Evolutionary conservation across 2,113 vertebrate genomes (phyloP), one percentile per base, ranked within the genome.

Genomic region (Aspiorhynchus laticeps): DNA sequence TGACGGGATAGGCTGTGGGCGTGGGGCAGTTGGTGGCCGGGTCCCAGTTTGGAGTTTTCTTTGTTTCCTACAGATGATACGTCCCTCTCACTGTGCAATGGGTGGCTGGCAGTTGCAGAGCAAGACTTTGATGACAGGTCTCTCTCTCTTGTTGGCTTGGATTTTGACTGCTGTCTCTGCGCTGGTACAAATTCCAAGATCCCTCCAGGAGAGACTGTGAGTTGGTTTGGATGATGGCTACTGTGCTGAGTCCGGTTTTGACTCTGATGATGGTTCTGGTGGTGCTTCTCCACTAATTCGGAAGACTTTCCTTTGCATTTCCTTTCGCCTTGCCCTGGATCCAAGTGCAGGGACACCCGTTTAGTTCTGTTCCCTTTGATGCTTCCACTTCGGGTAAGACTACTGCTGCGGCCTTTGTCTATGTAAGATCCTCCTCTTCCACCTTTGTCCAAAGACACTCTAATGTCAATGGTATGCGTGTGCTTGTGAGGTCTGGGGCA

Each of bases 391-490:
- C 80, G 92, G 26, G 91, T 90, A 67, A 94, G 92, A 2, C 93
- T 93, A 88, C 92, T 93, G 80, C 92, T 92, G 73, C 74, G 87
- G 80, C 86, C 92, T 74, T 89, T 90, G 38, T 86, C 88, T 28
- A 56, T 65, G 33, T 83, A 38, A 8, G 43, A 48, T 38, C 86
- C 90, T 82, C 86, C 87, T 33, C 91, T 85, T 46, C 88, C 91
- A n/a, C 92, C 90, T 90, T 93, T 93, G 89, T 95, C 94, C 56
- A 95, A 83, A 0, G 94, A 92, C 53, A 96, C 84, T 88, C 92
- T 94, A 87, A 95, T 95, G 89, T 95, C 94, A 87, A 95, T 92
- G 80, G 91, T 93, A 87, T 96, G 95, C 0, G 95, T 95, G 88
- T 95, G 95, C 59, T 93, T 95, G 48, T 93, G 93, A 78, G 93